These are phyloP conservation scores for Datnioides undecimradiatus DNA, from an alignment of 2,113 vertebrate genomes.

Conservation along the genomic window DNA sequence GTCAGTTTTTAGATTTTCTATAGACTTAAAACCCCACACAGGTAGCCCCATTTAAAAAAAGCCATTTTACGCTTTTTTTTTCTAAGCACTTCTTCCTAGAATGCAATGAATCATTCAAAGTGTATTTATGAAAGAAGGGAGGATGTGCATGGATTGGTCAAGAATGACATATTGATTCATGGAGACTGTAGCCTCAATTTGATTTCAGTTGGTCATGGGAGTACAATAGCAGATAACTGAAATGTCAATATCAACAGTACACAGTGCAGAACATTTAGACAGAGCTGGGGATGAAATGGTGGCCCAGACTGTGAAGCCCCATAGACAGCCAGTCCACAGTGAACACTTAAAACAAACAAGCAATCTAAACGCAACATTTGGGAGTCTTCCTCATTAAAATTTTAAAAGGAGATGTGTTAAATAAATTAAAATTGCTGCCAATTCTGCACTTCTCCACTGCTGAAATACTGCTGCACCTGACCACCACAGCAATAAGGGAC, in stretches of 20 bases:
- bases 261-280: constrained; percentile 32
- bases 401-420: background rate
- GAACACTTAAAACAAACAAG: background rate
- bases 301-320: background rate
- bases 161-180: constrained; percentile 66
- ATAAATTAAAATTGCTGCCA: background rate
- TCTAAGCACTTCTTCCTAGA: constrained; percentile 21
- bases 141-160: constrained; percentile 42
- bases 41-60: background rate
- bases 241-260: constrained; percentile 49
- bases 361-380: background rate
- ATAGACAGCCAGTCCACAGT: background rate
- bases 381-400: background rate
- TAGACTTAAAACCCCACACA: constrained; percentile 2
- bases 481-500: background rate
- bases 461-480: background rate
- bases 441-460: background rate
- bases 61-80: background rate
- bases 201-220: constrained; percentile 66
- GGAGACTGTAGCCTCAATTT: constrained; percentile 57
- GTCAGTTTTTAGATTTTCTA: constrained; percentile 10
- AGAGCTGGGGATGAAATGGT: constrained; percentile 7
- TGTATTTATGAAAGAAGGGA: constrained; percentile 50
- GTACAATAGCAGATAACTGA: constrained; percentile 56
- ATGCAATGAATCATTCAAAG: constrained; percentile 62